Percentiles rank a stretch among this genome's conserved stretches.
These are phyloP conservation scores for Phodopus roborovskii DNA, from an alignment of 2,113 vertebrate genomes.

Conservation along the genomic window DNA sequence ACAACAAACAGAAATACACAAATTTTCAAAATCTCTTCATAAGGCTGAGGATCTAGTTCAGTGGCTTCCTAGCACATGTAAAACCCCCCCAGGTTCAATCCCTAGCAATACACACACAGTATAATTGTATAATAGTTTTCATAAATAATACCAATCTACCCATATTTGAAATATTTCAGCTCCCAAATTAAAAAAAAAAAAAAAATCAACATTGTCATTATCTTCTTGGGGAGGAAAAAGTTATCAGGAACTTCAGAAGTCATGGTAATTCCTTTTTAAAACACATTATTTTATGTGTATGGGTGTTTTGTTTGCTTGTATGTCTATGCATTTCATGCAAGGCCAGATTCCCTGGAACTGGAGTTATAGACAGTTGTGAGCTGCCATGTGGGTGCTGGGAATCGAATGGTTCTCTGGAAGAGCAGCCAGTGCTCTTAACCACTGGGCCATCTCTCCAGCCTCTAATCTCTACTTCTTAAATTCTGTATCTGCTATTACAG, in stretches of 20 bases:
- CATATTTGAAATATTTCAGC: slow-evolving; percentile 30
- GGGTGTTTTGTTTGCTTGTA: neutral
- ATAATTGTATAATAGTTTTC: slow-evolving; percentile 1
- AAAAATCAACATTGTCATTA: slow-evolving; percentile 32
- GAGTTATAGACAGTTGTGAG: neutral
- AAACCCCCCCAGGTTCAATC: neutral
- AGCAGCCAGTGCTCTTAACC: neutral
- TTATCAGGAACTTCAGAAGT: neutral
- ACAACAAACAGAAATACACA: slow-evolving; percentile 11
- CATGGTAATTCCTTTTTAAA: neutral
- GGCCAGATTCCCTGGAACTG: neutral
- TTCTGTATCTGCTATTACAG: neutral
- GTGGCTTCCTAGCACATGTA: neutral
- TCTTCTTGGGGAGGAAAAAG: neutral
- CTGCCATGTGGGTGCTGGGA: neutral
- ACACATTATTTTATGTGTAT: neutral
- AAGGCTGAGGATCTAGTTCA: neutral
- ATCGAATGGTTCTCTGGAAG: neutral
- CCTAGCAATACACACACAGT: neutral
- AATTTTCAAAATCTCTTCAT: slow-evolving; percentile 30
- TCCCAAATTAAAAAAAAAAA: slow-evolving; percentile 18
- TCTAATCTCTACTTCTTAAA: neutral
- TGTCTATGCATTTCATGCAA: neutral
- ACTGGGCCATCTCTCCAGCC: neutral
- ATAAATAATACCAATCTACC: slow-evolving; percentile 39